phyloP scores from a whole-genome alignment of 2,888 invertebrate genomes.

The Tenthredo amoena region DNA sequence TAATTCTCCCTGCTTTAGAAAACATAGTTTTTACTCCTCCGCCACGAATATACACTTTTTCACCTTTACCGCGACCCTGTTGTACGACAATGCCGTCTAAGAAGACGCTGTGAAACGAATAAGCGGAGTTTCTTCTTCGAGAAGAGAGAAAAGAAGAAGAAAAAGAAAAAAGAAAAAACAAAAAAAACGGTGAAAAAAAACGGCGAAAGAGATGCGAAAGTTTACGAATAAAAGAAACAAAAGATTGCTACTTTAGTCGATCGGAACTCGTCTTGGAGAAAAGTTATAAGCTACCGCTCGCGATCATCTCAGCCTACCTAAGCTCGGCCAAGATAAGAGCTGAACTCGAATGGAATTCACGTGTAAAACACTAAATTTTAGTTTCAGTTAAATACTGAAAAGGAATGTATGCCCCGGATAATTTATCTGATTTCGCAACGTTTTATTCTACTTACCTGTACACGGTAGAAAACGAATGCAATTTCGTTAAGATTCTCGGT shows the following conservation, averaged over 20 bases:
- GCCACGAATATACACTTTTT: neutral
- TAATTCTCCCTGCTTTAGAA: neutral
- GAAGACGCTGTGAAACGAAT: slow-evolving; percentile 9
- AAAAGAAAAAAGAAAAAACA: neutral
- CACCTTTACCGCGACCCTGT: neutral
- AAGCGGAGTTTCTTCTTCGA: slow-evolving; percentile 23
- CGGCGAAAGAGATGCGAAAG: slow-evolving; percentile 30
- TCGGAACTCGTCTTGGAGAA: slow-evolving; percentile 7
- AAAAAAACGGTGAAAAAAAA: neutral
- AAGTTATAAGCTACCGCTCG: slow-evolving; percentile 37
- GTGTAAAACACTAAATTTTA: neutral
- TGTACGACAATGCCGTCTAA: neutral
- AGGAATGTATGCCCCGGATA: neutral
- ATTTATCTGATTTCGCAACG: neutral
- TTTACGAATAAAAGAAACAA: slow-evolving; percentile 46
- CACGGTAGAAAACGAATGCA: neutral
- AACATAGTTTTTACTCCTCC: neutral
- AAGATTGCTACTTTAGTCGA: slow-evolving; percentile 46
- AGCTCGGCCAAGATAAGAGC: neutral
- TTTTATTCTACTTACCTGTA: neutral
- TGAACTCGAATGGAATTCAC: neutral
- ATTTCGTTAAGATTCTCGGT: neutral
- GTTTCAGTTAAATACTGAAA: neutral
- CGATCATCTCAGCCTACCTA: slow-evolving; percentile 29
- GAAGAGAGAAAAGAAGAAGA: neutral